phyloP scores from a whole-genome alignment of 1,140 invertebrate species.

The Chelonus insularis region DNA sequence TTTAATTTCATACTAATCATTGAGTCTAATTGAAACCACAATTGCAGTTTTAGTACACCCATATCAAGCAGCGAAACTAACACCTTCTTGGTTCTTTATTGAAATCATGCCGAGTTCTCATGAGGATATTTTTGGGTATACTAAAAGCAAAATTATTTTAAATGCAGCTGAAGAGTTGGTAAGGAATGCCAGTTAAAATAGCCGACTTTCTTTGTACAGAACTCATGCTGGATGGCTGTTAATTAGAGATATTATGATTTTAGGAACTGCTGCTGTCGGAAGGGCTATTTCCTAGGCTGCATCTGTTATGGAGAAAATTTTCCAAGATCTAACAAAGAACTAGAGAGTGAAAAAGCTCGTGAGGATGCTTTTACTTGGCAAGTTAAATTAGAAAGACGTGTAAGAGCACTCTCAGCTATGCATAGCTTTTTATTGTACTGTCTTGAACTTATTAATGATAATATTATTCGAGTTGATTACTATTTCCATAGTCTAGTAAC shows the following conservation, averaged over 20 bases:
- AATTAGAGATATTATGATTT: slow-evolving; percentile 94
- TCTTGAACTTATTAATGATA: slow-evolving; percentile 87
- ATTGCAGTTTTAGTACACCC: slow-evolving; percentile 89
- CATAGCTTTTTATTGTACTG: slow-evolving; percentile 91
- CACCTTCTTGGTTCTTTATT: slow-evolving; percentile 93
- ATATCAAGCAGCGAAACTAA: slow-evolving; percentile 85
- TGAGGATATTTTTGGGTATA: slow-evolving; percentile 92
- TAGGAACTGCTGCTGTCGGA: slow-evolving; percentile 88
- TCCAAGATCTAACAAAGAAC: slow-evolving; percentile 91
- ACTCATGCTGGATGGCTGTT: slow-evolving; percentile 97
- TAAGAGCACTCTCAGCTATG: slow-evolving; percentile 94
- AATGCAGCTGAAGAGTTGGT: slow-evolving; percentile 96
- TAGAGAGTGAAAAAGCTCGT: slow-evolving; percentile 95
- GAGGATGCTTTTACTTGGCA: slow-evolving; percentile 99
- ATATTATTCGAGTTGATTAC: slow-evolving; percentile 85
- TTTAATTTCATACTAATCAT: slow-evolving; percentile 81
- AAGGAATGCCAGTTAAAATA: slow-evolving; percentile 95
- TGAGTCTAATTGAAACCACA: slow-evolving; percentile 69
- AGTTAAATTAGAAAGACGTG: slow-evolving; percentile 93
- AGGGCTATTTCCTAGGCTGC: slow-evolving; percentile 86
- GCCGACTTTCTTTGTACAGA: slow-evolving; percentile 88
- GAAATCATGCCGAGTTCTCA: slow-evolving; percentile 89
- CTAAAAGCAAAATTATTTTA: slow-evolving; percentile 94
- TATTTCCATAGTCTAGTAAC: too few relatives aligned
- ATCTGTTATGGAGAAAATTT: slow-evolving; percentile 98